Evolutionary conservation across 2,888 invertebrate species (phyloP), one percentile per base, ranked within the genome.

Genomic region (Tyria jacobaeae): DNA sequence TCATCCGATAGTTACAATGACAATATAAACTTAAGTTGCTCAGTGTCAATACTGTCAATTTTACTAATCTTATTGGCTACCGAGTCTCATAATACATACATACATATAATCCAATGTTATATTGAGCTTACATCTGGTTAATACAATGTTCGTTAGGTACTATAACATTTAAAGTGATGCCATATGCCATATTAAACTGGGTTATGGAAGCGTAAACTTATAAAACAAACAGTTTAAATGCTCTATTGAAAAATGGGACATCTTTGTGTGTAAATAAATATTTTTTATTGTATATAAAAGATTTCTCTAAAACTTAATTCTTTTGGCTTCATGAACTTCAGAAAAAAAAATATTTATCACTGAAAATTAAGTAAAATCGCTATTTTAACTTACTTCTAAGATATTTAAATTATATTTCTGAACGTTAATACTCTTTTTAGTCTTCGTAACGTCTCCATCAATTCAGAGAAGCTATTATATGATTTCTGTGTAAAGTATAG

Each of bases 141-240:
- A 70, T 68, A 67, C 62, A 70, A 57, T 71, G 70, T 68, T 64
- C 71, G 70, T 68, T 64, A 71, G 73, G 71, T 78, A 78, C 79
- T 80, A 78, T 79, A 78, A 80, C 80, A 78, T 78, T 76, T 76
- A 75, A 75, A 67, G 62, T 73, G 75, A 72, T 66, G 64, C 58
- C 58, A 71, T 67, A 71, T 75, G 70, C 64, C 55, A 57, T 69
- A 68, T 70, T 62, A 50, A 82, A 80, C 68, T 82, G 69, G 84
- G 85, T 84, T 79, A 31, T 76, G 68, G 83, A 74, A 24, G 78
- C 66, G 69, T 66, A 10, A 17, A 44, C 1, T 44, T 78, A 72
- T 77, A 24, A 82, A 73, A 73, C 71, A 73, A 76, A 71, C 60
- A 60, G 61, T 70, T 64, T 44, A 57, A 61, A 64, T 65, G 51